These are phyloP conservation scores for Tringa solitaria DNA, from an alignment of 2,113 vertebrate species.

Conservation along the genomic window DNA sequence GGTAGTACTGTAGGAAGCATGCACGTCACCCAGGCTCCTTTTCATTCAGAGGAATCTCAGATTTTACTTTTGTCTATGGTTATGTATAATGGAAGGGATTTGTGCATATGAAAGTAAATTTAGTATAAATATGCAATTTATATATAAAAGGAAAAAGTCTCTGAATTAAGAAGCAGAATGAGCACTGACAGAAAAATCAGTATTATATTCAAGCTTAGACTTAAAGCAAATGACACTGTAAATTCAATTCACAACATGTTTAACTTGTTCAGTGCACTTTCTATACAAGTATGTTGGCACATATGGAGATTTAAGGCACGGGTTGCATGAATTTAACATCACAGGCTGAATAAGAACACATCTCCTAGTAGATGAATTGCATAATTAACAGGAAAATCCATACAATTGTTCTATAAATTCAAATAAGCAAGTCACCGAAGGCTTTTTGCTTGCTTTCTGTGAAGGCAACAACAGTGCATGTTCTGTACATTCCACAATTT, in stretches of 20 bases:
- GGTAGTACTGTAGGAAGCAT: neutral
- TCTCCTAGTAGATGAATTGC: neutral
- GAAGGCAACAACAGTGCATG: neutral
- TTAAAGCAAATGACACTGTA: neutral
- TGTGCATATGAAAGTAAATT: neutral
- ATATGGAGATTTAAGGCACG: neutral
- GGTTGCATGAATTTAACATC: conserved; percentile 25
- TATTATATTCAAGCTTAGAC: neutral
- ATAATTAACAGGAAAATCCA: conserved; percentile 14
- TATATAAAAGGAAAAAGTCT: neutral
- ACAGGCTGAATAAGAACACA: neutral
- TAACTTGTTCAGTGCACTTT: conserved; percentile 13
- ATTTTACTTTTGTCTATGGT: neutral
- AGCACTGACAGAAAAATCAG: neutral
- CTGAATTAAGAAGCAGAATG: neutral
- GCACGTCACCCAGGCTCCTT: neutral
- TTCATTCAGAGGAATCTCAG: neutral
- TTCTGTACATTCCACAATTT: neutral
- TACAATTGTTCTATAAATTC: neutral
- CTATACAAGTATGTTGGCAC: neutral
- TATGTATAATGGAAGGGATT: neutral
- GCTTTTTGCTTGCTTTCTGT: neutral
- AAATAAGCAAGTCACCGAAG: neutral
- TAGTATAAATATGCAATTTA: neutral
- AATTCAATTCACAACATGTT: neutral